phyloP scores from a whole-genome alignment of 2,888 invertebrate genomes.

The Onthophagus sagittarius region DNA sequence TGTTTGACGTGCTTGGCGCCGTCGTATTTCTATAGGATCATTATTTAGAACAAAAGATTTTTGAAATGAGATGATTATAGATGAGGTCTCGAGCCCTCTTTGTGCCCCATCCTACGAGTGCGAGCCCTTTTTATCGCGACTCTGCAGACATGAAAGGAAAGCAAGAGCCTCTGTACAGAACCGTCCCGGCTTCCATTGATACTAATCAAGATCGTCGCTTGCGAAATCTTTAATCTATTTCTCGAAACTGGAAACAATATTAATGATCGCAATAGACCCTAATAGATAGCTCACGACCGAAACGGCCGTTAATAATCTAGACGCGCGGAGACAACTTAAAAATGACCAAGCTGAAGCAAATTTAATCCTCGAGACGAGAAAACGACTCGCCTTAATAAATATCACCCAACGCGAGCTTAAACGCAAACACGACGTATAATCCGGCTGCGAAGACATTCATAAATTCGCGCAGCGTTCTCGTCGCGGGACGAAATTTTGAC shows the following conservation, averaged over 20 bases:
- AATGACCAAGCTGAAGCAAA: background rate
- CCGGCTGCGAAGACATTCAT: background rate
- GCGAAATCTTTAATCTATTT: conserved; percentile 6
- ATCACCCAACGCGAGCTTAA: background rate
- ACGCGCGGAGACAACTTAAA: too few species aligned
- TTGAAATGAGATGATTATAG: conserved; percentile 49
- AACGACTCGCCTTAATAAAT: background rate
- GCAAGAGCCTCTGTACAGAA: conserved; percentile 14
- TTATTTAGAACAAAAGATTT: conserved; percentile 50
- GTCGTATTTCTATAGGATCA: conserved; percentile 39
- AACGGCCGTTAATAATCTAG: too few species aligned
- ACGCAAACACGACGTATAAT: background rate
- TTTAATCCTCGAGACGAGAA: background rate
- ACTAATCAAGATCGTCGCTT: conserved; percentile 40
- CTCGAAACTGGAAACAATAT: too few species aligned
- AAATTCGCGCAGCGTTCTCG: background rate
- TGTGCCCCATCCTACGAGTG: conserved; percentile 8
- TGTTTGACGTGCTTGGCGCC: conserved; percentile 37
- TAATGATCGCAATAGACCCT: too few species aligned
- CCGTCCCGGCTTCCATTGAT: conserved; percentile 18
- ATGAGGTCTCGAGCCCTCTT: conserved; percentile 40
- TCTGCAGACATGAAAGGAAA: conserved; percentile 39
- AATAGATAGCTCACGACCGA: too few species aligned
- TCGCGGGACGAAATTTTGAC: background rate
- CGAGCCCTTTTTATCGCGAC: conserved; percentile 32